Base-by-base conservation (phyloP, 2,797 vertebrate species). In the Hoplostethus atlanticus region DNA sequence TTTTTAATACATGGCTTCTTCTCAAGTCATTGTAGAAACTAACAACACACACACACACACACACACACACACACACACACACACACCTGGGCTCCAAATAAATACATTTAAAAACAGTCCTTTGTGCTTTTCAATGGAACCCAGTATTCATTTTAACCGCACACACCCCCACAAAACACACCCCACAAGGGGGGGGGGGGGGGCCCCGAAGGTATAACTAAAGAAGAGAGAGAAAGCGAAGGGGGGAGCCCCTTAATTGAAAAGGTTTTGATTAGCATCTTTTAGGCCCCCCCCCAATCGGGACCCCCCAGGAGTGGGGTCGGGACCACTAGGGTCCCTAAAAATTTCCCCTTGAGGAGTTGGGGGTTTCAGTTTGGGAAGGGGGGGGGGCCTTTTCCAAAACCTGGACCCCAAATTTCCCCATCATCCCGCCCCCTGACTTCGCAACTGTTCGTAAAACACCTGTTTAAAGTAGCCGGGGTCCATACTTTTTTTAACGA, bases 1-100 rank as follows among this genome's bases (percentile, higher is more conserved):
- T 79, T 34, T 75, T 91, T 89, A 91, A 95, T 94, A 95, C 94
- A 96, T 95, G 95, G 96, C 96, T 96, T 96, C 94, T 94, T 94
- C 95, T 91, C 93, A 94, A 94, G 92, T 84, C 89, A 94, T 89
- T 66, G 50, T 71, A 80, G 76, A 88, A 70, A 84, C 74, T 62
- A 54, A 72, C 65, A 44, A 42, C 16, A 61, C 44, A 56, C 36
- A 21, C 47, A 8, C 73, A 65, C 81, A 71, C 40, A 46, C 54
- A 64, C 53, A 68, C 58, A 50, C 63, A 77, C 78, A 47, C 72
- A 69, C 72, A 71, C 68, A 71, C 79, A 84, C 56, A 74, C 71
- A 71, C 65, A 61, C 80, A 70, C 79, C 88, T 84, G 88, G 91
- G 86, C 86, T 93, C 89, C 91, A 91, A 92, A 94, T 95, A 95